Percentiles rank a stretch among this genome's conserved stretches.
phyloP scores from a whole-genome alignment of 2,888 invertebrate species.

The Myopa tessellatipennis region DNA sequence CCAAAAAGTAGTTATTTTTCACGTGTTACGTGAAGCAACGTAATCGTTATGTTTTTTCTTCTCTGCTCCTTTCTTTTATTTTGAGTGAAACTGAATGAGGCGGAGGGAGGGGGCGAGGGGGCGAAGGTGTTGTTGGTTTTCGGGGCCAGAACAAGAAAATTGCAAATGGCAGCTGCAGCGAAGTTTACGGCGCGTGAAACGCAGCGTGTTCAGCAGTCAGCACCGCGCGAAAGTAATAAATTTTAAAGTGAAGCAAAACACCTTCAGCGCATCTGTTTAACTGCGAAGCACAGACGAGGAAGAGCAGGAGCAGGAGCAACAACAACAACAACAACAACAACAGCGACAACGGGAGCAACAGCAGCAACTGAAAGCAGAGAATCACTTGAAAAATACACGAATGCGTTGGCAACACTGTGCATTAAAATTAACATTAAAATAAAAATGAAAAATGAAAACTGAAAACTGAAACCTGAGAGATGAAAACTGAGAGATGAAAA shows the following conservation, averaged over 20 bases:
- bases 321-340: background rate
- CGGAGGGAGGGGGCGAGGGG: background rate
- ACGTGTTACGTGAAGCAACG: conserved; percentile 27
- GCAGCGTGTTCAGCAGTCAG: conserved; percentile 40
- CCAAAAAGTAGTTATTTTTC: conserved; percentile 30
- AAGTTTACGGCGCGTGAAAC: conserved; percentile 53
- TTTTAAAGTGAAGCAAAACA: conserved; percentile 40
- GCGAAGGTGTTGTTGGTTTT: background rate
- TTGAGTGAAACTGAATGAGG: background rate
- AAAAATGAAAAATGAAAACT: background rate
- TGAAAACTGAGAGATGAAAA: background rate
- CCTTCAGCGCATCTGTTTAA: conserved; percentile 36
- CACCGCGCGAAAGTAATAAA: conserved; percentile 35
- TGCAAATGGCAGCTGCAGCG: background rate
- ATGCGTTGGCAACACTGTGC: conserved; percentile 22
- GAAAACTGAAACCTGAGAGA: no score
- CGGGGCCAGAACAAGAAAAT: background rate
- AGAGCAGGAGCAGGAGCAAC: background rate
- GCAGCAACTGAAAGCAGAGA: background rate
- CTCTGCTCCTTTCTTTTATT: conserved; percentile 17
- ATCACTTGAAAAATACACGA: background rate
- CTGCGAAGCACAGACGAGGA: conserved; percentile 1
- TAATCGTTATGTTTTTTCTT: conserved; percentile 23
- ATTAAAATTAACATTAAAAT: conserved; percentile 8
- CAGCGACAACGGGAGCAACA: background rate